A percentile compares a stretch with the other conserved stretches of the same genome.
phyloP scores from a whole-genome alignment of 2,888 invertebrate species.

The Melitaea athalia region DNA sequence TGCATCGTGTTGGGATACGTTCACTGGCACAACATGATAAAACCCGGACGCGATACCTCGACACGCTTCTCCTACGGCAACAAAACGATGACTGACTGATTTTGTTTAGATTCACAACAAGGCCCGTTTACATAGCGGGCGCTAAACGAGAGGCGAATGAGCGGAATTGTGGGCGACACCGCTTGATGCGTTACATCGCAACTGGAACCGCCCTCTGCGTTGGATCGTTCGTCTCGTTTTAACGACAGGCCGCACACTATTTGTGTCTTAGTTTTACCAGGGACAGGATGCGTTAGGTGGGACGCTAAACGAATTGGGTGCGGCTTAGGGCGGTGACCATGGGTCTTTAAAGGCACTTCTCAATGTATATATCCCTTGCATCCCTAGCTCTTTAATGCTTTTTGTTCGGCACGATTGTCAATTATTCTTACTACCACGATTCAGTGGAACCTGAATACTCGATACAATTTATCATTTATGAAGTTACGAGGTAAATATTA shows the following conservation, averaged over 20 bases:
- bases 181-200: constrained; percentile 43
- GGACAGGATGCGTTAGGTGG: constrained; percentile 33
- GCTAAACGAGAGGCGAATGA: constrained; percentile 79
- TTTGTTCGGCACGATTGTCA: constrained; percentile 59
- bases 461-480: constrained; percentile 15
- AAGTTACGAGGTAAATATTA: constrained; percentile 10
- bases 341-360: constrained; percentile 47
- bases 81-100: constrained; percentile 85
- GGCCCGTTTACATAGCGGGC: constrained; percentile 89
- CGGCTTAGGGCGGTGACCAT: constrained; percentile 50
- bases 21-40: constrained; percentile 71
- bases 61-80: constrained; percentile 72
- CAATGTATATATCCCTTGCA: constrained; percentile 53
- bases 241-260: constrained; percentile 17
- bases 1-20: constrained; percentile 85
- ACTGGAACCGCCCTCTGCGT: constrained; percentile 55
- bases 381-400: constrained; percentile 54
- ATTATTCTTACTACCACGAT: constrained; percentile 44
- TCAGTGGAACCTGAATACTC: constrained; percentile 31
- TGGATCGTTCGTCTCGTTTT: constrained; percentile 38
- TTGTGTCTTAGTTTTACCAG: constrained; percentile 35
- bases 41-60: constrained; percentile 61
- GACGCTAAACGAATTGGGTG: constrained; percentile 50
- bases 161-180: constrained; percentile 68
- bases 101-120: constrained; percentile 94